Base-by-base conservation (phyloP, 2,113 vertebrate species). In the Ictalurus furcatus region DNA sequence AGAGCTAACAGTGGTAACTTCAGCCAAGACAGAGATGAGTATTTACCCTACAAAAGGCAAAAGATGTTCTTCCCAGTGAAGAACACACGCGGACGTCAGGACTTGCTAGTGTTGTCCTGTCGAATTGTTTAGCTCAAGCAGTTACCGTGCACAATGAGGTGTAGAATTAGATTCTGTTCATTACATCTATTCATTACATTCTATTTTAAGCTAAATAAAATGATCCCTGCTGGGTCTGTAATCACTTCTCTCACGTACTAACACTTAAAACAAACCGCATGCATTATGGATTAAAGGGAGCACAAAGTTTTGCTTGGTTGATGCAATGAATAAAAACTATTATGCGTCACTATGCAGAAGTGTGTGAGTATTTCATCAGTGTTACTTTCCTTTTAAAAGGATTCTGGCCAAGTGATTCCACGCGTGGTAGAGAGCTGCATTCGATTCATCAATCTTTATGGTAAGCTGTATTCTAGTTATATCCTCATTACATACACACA, bases 351-450 rank as follows among this genome's bases (percentile, higher is more conserved):
- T 81, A 19, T 87, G 58, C 17, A 63, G 59, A 23, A 21, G 44
- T 61, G 12, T 88, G 28, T 82, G n/a, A 6, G 59, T n/a, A 37
- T 84, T 87, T 44, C 69, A 52, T 86, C 76, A 88, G 13, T 65
- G 2, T 89, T 91, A 90, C 8, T 44, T 34, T 93, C 92, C 25
- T 92, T 92, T 92, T 40, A 1, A 1, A 94, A 99, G 98, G 98
- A 99, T 93, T 98, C 97, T 23, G 98, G 97, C 88, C 98, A 99
- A 94, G 95, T 96, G 58, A 99, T 99, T 90, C 98, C 98, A 52
- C 96, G 98, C 65, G 97, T 99, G 61, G 98, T 99, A 87, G 98
- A 99, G 93, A 99, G 98, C 94, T 99, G 97, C 71, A 98, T 99
- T 93, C 97, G 97, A 89, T 99, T 97, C 95, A 99, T 99, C 93